Conservation (phyloP, 2,113 vertebrate species). For the Petrocephalus zakoni region DNA sequence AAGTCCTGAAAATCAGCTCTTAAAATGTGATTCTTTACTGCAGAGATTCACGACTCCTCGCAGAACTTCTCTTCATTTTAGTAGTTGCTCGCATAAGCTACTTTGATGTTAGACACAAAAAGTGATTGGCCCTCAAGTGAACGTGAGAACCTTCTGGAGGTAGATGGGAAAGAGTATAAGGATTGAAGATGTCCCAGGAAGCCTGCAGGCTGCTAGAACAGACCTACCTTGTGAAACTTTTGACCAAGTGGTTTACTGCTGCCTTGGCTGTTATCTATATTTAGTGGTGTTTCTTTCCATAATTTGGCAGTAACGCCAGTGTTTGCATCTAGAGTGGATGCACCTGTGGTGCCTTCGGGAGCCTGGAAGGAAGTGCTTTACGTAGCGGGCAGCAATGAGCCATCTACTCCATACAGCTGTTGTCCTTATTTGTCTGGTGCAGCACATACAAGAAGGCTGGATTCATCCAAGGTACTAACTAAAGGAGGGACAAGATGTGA, state of each 20-base stretch:
- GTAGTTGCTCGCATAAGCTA: background rate
- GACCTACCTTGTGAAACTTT: background rate
- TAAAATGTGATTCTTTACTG: background rate
- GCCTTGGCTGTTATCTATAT: constrained; percentile 28
- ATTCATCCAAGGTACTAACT: background rate
- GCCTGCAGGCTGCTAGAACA: background rate
- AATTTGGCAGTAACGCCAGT: constrained; percentile 26
- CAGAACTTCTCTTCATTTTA: background rate
- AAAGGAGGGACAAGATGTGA: background rate
- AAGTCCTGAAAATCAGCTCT: background rate
- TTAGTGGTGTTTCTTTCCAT: constrained; percentile 33
- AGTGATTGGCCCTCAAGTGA: background rate
- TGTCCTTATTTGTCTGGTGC: background rate
- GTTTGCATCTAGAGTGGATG: constrained; percentile 39
- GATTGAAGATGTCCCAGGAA: background rate
- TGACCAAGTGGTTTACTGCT: background rate
- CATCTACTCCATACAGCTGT: constrained; percentile 1
- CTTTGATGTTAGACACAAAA: background rate
- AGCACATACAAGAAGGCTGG: background rate
- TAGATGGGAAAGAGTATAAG: background rate
- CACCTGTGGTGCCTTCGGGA: constrained; percentile 38
- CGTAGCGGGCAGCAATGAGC: constrained; percentile 16
- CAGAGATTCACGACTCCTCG: background rate
- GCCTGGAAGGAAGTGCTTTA: constrained; percentile 27
- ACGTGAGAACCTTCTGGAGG: background rate